A percentile compares a stretch with the other conserved stretches of the same genome.
These are phyloP conservation scores for Scomber scombrus DNA, from an alignment of 2,113 vertebrate species.

Conservation along the genomic window DNA sequence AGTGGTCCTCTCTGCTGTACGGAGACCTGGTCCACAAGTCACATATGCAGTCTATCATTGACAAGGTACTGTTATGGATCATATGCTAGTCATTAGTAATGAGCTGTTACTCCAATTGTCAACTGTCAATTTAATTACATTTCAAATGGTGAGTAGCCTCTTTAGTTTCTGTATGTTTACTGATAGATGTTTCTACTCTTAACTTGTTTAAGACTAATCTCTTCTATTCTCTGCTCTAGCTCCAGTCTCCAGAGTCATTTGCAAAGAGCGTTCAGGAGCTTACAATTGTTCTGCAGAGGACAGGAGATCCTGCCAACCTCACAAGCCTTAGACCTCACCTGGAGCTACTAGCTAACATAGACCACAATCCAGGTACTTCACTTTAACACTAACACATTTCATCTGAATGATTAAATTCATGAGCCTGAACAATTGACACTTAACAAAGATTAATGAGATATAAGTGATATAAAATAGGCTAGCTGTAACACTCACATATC, in stretches of 20 bases:
- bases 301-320: slow-evolving; percentile 95
- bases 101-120: neutral
- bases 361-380: slow-evolving; percentile 93
- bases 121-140: too few species aligned
- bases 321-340: slow-evolving; percentile 93
- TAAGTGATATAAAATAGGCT: neutral
- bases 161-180: too few species aligned
- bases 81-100: neutral
- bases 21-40: slow-evolving; percentile 98
- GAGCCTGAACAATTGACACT: neutral
- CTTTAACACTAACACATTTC: neutral
- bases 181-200: too few species aligned
- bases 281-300: slow-evolving; percentile 97
- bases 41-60: slow-evolving; percentile 99
- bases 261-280: slow-evolving; percentile 97
- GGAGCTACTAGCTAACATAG: slow-evolving; percentile 95
- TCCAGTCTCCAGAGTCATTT: slow-evolving; percentile 97
- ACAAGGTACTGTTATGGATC: slow-evolving; percentile 87
- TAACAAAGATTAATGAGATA: slow-evolving; percentile 1
- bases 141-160: too few species aligned
- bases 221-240: slow-evolving; percentile 79
- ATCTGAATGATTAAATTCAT: neutral
- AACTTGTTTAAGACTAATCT: neutral
- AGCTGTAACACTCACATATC: neutral
- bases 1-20: slow-evolving; percentile 97